A percentile compares a stretch with the other conserved stretches of the same genome.
These are phyloP conservation scores for Noctua pronuba DNA, from an alignment of 2,888 invertebrate genomes.

Conservation along the genomic window DNA sequence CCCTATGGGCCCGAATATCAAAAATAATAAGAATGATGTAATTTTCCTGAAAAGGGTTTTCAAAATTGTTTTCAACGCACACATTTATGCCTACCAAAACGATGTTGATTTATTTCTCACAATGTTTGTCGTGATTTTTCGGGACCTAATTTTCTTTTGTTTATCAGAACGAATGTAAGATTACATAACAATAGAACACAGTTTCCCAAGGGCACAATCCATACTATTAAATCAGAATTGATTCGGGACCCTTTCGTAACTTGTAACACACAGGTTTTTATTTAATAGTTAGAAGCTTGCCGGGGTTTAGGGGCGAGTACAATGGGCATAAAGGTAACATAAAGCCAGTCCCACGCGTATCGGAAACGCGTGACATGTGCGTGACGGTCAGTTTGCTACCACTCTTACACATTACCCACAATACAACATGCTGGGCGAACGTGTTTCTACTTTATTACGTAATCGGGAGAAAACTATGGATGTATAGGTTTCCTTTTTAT, in stretches of 20 bases:
- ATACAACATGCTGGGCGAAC: constrained; percentile 47
- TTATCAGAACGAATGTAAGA: background rate
- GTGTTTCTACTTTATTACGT: constrained; percentile 41
- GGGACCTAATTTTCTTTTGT: background rate
- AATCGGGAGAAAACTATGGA: constrained; percentile 23
- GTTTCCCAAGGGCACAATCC: constrained; percentile 34
- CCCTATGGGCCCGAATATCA: background rate
- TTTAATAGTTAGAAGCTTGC: constrained; percentile 54
- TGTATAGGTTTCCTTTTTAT: constrained; percentile 18
- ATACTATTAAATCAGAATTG: constrained; percentile 57
- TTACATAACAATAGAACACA: constrained; percentile 19
- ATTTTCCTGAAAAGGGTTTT: background rate
- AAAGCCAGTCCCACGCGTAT: constrained; percentile 50
- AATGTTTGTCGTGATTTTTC: background rate
- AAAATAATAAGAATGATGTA: constrained; percentile 13
- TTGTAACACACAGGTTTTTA: constrained; percentile 58
- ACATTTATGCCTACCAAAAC: background rate
- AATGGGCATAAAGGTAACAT: constrained; percentile 48
- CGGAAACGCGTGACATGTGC: constrained; percentile 63
- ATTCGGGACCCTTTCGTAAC: constrained; percentile 43
- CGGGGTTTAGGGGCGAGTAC: constrained; percentile 48
- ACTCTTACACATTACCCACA: constrained; percentile 37
- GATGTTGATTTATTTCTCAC: background rate
- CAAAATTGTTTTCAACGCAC: background rate
- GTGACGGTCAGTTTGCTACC: constrained; percentile 59